phyloP scores from a whole-genome alignment of 2,888 invertebrate species.

The Cosmia trapezina region DNA sequence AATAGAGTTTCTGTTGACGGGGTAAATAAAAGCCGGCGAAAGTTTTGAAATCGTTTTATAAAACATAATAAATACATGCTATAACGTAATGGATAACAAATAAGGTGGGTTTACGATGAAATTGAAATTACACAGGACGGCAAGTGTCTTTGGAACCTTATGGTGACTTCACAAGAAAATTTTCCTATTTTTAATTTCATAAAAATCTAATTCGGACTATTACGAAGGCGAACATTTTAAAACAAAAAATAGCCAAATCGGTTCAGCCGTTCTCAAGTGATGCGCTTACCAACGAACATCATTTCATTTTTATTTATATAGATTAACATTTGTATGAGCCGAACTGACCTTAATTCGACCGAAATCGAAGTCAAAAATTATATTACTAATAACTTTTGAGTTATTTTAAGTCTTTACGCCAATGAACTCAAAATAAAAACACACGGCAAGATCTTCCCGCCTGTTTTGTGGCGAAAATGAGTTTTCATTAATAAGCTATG shows the following conservation, averaged over 20 bases:
- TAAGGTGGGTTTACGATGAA: slow-evolving; percentile 83
- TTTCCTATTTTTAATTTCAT: not conserved
- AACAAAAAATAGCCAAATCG: not conserved
- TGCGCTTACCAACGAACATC: not conserved
- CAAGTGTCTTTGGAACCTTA: slow-evolving; percentile 78
- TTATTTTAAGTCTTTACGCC: not conserved
- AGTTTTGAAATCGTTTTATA: slow-evolving; percentile 84
- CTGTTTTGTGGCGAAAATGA: not conserved
- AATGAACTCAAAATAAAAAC: not conserved
- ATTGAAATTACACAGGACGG: slow-evolving; percentile 81
- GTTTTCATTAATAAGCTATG: not conserved
- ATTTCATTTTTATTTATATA: not conserved
- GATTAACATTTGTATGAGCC: not conserved
- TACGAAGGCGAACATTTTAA: not conserved
- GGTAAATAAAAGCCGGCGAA: slow-evolving; percentile 27
- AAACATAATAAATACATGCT: slow-evolving; percentile 89
- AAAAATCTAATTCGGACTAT: not conserved
- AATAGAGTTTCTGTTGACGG: not conserved
- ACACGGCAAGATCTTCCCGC: not conserved
- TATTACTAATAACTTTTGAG: not conserved
- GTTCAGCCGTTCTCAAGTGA: not conserved
- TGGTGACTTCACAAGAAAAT: slow-evolving; percentile 57
- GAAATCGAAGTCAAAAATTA: not conserved
- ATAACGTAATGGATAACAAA: slow-evolving; percentile 84
- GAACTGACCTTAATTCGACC: not conserved